Percentiles rank a stretch among this genome's conserved stretches.
Conservation (phyloP, 92 coral and sea anemone species). For the Heteractis magnifica region DNA sequence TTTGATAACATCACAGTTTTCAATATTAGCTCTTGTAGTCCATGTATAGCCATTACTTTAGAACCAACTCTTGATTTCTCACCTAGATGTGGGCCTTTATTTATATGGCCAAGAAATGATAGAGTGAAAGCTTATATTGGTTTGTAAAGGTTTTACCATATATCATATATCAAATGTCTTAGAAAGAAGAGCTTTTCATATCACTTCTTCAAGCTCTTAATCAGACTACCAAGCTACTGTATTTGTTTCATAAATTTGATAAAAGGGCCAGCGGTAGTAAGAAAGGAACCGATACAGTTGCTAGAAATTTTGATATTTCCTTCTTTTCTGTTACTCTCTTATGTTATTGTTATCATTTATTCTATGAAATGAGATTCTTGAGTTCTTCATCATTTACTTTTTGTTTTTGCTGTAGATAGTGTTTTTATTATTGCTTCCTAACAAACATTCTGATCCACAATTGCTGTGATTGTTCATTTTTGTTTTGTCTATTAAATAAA, state of each 20-base stretch:
- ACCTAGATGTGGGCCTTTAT: conserved; percentile 10
- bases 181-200: conserved; percentile 31
- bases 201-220: conserved; percentile 30
- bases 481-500: neutral
- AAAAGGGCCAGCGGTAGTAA: neutral
- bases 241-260: neutral
- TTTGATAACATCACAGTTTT: conserved; percentile 18
- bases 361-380: neutral
- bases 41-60: neutral
- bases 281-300: neutral
- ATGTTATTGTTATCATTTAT: neutral
- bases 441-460: neutral
- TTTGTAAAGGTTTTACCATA: conserved; percentile 38
- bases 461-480: neutral
- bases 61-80: conserved; percentile 6
- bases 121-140: conserved; percentile 43
- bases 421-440: neutral
- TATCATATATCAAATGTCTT: conserved; percentile 38
- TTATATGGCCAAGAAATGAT: conserved; percentile 21
- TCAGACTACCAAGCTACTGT: conserved; percentile 1
- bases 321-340: neutral
- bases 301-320: neutral
- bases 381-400: neutral
- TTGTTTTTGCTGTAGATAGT: neutral
- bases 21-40: conserved; percentile 13